phyloP scores from a whole-genome alignment of 2,113 vertebrate genomes.

The Indri indri region DNA sequence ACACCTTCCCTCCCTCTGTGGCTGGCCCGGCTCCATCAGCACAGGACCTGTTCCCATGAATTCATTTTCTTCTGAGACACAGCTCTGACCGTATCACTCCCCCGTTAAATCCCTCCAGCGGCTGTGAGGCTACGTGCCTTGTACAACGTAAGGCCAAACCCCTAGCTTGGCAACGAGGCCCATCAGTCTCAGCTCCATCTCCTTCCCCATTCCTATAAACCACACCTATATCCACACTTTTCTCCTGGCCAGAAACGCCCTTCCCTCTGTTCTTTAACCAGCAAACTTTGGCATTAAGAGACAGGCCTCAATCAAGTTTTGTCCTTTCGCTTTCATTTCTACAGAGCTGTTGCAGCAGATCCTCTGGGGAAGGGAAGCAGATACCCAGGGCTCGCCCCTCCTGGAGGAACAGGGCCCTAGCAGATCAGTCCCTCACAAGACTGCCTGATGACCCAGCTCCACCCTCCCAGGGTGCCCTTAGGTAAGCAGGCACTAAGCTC shows the following conservation, averaged over 20 bases:
- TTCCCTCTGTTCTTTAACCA: neutral
- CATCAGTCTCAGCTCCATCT: neutral
- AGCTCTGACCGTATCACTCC: neutral
- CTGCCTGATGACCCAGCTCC: neutral
- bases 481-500: neutral
- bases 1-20: neutral
- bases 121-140: neutral
- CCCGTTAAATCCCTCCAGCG: neutral
- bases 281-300: neutral
- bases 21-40: neutral
- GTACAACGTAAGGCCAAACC: neutral
- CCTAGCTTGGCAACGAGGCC: neutral
- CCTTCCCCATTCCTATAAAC: neutral
- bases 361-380: neutral
- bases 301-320: neutral
- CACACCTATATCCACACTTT: neutral
- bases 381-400: neutral
- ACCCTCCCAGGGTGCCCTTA: neutral
- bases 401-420: neutral
- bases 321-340: neutral
- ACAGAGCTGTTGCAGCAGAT: neutral
- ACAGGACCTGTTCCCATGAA: neutral
- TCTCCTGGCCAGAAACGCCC: neutral
- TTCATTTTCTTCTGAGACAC: neutral
- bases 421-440: neutral